Base-by-base conservation (phyloP, 1,140 invertebrate species). In the Euschistus heros region DNA sequence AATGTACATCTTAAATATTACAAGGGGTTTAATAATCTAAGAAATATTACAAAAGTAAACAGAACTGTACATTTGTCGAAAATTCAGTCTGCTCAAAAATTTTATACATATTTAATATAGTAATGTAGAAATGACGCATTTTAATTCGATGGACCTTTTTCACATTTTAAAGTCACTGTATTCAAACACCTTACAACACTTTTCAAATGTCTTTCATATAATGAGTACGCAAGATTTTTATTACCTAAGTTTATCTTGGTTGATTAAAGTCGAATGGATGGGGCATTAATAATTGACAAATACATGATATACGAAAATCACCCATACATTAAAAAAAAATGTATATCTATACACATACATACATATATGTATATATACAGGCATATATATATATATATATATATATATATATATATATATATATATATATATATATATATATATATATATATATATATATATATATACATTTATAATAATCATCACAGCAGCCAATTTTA, bases 41-140 rank as follows among this genome's bases (percentile, higher is more conserved):
- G 54, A 57, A 57, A 57, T 57, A 57, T 57, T 57, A 57, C 54
- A 57, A 57, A 57, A 57, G 54, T 57, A 57, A 57, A 57, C 54
- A 57, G 54, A 57, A 27, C 54, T 57, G 24, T 57, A 57, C 54
- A 57, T 57, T 57, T 50, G 20, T 57, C 54, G 14, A 57, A 57
- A 57, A 57, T 57, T 57, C 54, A 57, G 54, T 57, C 54, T 57
- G 54, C 15, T 57, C 54, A 57, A 57, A 37, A 27, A 57, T 57
- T 57, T 57, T 27, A 57, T 57, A 27, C 24, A 57, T 27, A 26
- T 54, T 54, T 54, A 57, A 57, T 24, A 27, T 20, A 50, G 10
- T 50, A 50, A 50, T 50, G 47, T 22, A 50, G 22, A 57, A 57
- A 57, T 24, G 8, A 57, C 24, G 54, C 54, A 57, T 26, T 22